Evolutionary conservation across 2,888 invertebrate genomes (phyloP).

Genomic region (Lamellibrachia columna): DNA sequence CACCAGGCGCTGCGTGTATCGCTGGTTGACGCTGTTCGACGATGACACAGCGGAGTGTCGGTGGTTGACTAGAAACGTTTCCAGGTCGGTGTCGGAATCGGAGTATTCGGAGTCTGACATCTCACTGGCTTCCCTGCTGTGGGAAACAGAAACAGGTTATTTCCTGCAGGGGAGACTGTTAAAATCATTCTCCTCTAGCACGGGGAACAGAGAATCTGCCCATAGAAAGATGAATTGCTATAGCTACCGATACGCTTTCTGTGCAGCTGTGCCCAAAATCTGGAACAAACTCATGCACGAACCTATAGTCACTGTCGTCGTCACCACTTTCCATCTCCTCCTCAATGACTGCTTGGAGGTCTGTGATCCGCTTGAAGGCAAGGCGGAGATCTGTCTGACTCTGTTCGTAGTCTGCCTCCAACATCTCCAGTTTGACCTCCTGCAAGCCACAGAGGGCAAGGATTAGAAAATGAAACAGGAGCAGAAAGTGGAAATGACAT

Average conservation of each 20-base stretch:
- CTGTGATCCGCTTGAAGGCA: conserved; percentile 88
- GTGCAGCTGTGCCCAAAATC: no score
- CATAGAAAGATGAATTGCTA: no score
- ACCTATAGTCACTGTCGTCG: conserved; percentile 28
- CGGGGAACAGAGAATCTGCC: no score
- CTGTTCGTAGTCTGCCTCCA: conserved; percentile 66
- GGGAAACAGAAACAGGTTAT: not conserved
- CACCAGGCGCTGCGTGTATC: not conserved
- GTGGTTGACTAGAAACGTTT: conserved; percentile 10
- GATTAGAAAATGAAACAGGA: not conserved
- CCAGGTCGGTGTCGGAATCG: not conserved
- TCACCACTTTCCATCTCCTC: conserved; percentile 68
- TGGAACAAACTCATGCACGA: not conserved
- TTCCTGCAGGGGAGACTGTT: not conserved
- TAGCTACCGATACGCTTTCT: no score
- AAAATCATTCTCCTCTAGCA: not conserved
- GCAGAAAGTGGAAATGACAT: not conserved
- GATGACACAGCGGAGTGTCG: not conserved
- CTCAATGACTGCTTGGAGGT: conserved; percentile 91
- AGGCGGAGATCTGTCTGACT: conserved; percentile 78
- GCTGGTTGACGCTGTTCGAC: not conserved
- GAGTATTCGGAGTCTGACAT: not conserved
- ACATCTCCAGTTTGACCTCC: conserved; percentile 64
- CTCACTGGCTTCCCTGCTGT: not conserved
- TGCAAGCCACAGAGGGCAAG: conserved; percentile 39